Percentiles rank a stretch among this genome's conserved stretches.
Conservation (phyloP, 2,888 invertebrate genomes). For the Caenorhabditis doughertyi region DNA sequence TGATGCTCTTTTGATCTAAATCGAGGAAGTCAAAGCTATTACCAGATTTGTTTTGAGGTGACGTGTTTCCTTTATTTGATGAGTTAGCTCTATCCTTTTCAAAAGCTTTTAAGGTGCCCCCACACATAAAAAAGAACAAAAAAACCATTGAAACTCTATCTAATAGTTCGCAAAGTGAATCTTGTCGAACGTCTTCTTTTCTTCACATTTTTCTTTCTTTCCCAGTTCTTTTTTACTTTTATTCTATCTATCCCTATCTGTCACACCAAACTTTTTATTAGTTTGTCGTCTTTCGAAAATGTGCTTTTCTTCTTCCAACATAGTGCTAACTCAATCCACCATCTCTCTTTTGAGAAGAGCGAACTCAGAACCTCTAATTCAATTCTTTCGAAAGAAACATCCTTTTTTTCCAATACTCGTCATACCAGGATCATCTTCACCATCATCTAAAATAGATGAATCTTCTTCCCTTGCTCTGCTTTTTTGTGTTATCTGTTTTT, state of each 20-base stretch:
- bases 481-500: slow-evolving; percentile 20
- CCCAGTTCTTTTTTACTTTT: neutral
- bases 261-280: slow-evolving; percentile 56
- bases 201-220: slow-evolving; percentile 13
- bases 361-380: slow-evolving; percentile 57
- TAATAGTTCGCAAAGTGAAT: slow-evolving; percentile 32
- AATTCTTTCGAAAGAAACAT: slow-evolving; percentile 50
- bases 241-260: slow-evolving; percentile 40
- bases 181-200: slow-evolving; percentile 38
- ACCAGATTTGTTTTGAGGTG: neutral
- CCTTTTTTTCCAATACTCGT: slow-evolving; percentile 13
- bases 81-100: slow-evolving; percentile 3
- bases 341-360: slow-evolving; percentile 45
- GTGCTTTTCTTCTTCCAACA: slow-evolving; percentile 39
- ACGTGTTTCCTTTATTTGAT: slow-evolving; percentile 5
- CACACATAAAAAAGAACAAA: neutral
- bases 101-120: neutral
- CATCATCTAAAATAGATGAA: too few species aligned
- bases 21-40: neutral
- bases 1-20: slow-evolving; percentile 3
- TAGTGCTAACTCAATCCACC: slow-evolving; percentile 59
- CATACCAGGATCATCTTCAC: too few species aligned
- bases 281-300: slow-evolving; percentile 54
- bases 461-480: neutral
- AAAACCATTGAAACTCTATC: slow-evolving; percentile 31